Evolutionary conservation across 2,113 vertebrate genomes (phyloP), one percentile per base, ranked within the genome.

Genomic region (Pteruthius melanotis): DNA sequence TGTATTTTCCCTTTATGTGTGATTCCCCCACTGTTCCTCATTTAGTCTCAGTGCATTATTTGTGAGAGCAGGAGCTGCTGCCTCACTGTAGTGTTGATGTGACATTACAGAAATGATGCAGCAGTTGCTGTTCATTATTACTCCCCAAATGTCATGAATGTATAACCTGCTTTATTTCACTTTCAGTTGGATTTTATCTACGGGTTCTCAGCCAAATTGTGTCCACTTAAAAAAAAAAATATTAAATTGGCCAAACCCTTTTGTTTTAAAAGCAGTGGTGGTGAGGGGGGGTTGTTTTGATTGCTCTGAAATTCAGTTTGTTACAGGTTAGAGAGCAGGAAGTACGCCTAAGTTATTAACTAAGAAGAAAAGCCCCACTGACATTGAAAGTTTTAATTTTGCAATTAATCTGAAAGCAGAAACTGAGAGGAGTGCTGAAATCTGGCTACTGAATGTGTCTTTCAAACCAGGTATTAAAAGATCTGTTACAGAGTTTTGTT

Each of bases 131-230:
- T 94, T 95, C 57, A 3, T 76, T 74, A 37, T 82, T 77, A 22
- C 79, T 50, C 93, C 94, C 69, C 44, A 79, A 75, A 90, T 95
- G 61, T 96, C 86, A 87, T 96, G 95, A 88, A 95, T 94, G 94
- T 96, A 92, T 93, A 83, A 93, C 85, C 89, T 96, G 78, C 91
- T 87, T 95, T 86, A 68, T 89, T 96, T 96, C 93, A 82, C 86
- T 94, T 95, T 94, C 83, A 89, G 78, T 87, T 94, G 81, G 88
- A 86, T 93, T 85, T 91, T 70, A 64, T 65, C 76, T 85, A 90
- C 50, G 84, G 92, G 83, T 91, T 93, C 79, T 75, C 89, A 95
- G 80, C 78, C 31, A 70, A 87, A 70, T 64, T 85, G 8, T 85
- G 60, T 89, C 88, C 85, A 47, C 50, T 52, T 35, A 35, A 63